Evolutionary conservation across 2,113 vertebrate species (phyloP), one percentile per base, ranked within the genome.

Genomic region (Oreochromis niloticus): DNA sequence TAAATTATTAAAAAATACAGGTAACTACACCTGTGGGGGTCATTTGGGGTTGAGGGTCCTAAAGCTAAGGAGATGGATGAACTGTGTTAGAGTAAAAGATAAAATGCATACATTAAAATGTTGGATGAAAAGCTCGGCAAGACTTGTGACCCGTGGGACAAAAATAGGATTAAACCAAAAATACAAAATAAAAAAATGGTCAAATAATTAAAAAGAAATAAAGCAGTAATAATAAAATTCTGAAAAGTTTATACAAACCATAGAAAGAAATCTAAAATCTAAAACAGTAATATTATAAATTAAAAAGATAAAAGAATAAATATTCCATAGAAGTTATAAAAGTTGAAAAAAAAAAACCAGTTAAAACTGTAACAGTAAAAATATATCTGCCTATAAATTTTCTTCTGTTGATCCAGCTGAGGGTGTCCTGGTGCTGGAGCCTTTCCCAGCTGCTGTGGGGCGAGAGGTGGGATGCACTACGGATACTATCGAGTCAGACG

Each of bases 101-200:
- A 34, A 63, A 36, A 63, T 63, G 9, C 9, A 63, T n/a, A 7
- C 0, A n/a, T 63, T 34, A 63, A 63, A 11, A 0, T 36, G 0
- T 63, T 63, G 6, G 9, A 63, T 36, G 32, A 63, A 36, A 36
- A 66, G 32, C 0, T 0, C 5, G 0, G 30, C 1, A 0, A 36
- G 14, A 61, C 30, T 61, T 61, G 56, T 56, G 55, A 1, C 24
- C 55, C 0, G 4, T 0, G 1, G 24, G 9, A 61, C 2, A 63
- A 63, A 63, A 63, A 63, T 4, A 63, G 30, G 9, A 24, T 6
- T 0, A 63, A 63, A 63, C 5, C 16, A 9, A 34, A 56, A 54
- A 8, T 0, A 57, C 0, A 10, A 63, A 63, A 61, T 19, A 1
- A 61, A 34, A 52, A 34, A 34, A 34, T 6, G 16, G 14, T 34